Conservation (phyloP, 2,797 vertebrate species). For the Coendou prehensilis region DNA sequence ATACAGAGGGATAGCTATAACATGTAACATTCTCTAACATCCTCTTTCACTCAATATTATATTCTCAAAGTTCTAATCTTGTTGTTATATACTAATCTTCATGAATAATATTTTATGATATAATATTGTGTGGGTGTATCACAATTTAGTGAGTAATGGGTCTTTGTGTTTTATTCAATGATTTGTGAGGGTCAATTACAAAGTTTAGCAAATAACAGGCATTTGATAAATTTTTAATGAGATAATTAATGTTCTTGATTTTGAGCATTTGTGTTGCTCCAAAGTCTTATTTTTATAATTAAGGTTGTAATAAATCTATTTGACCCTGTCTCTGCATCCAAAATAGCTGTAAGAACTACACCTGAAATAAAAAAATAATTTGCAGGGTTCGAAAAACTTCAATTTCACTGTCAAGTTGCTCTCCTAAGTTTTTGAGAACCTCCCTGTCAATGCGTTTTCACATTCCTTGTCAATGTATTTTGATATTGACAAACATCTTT, state of each 20-base stretch:
- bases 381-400: neutral
- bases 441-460: neutral
- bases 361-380: neutral
- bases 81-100: neutral
- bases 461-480: neutral
- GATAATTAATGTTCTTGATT: neutral
- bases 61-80: conserved; percentile 2
- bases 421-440: neutral
- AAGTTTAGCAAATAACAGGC: neutral
- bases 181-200: neutral
- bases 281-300: neutral
- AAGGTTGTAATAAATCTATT: neutral
- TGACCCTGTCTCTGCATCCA: neutral
- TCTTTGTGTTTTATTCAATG: neutral
- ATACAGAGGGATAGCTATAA: neutral
- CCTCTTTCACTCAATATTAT: neutral
- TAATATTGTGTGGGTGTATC: neutral
- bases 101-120: neutral
- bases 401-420: neutral
- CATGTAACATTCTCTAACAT: neutral
- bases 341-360: neutral
- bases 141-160: neutral
- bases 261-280: neutral
- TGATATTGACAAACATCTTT: neutral
- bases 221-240: neutral